Base-by-base conservation (phyloP, 2,113 vertebrate species). In the Rafetus swinhoei region DNA sequence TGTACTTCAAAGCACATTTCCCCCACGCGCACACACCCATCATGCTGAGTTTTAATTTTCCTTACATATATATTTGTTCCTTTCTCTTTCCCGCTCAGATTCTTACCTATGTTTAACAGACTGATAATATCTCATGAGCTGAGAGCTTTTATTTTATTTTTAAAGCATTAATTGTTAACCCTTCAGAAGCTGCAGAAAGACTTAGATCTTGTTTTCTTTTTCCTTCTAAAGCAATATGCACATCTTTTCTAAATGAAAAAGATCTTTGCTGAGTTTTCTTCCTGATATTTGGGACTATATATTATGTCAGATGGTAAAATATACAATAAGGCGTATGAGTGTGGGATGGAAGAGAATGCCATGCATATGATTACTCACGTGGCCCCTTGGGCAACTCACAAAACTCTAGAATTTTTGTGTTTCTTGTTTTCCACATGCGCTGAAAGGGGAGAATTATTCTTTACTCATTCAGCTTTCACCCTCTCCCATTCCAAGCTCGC, bases 31-130 rank as follows among this genome's bases (percentile, higher is more conserved):
- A 45, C 45, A 95, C 90, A 50, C 97, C 94, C 96, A 97, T 96
- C 95, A 97, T 96, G 97, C 96, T 94, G 93, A 97, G 98, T 98
- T 97, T 98, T 98, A 96, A 98, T 98, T 98, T 98, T 98, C 96
- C 86, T 97, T 97, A 97, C 97, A 96, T 97, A 96, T 96, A 96
- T 97, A 98, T 97, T 96, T 97, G 60, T 93, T 97, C 91, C 83
- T 79, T 97, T 97, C 93, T 97, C 91, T 96, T 92, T 97, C 90
- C 93, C 93, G 96, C 96, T 97, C 97, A 90, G 96, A 97, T 96
- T 96, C 96, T 97, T 98, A 98, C 97, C 97, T 97, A 95, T 95
- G 81, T 96, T 97, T 97, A 97, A 96, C 96, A 97, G 95, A 82
- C 89, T 95, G 95, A 96, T 97, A 92, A 81, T 97, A 97, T 94